A percentile compares a stretch with the other conserved stretches of the same genome.
phyloP scores from a whole-genome alignment of 2,113 vertebrate genomes.

The Salvelinus namaycush region DNA sequence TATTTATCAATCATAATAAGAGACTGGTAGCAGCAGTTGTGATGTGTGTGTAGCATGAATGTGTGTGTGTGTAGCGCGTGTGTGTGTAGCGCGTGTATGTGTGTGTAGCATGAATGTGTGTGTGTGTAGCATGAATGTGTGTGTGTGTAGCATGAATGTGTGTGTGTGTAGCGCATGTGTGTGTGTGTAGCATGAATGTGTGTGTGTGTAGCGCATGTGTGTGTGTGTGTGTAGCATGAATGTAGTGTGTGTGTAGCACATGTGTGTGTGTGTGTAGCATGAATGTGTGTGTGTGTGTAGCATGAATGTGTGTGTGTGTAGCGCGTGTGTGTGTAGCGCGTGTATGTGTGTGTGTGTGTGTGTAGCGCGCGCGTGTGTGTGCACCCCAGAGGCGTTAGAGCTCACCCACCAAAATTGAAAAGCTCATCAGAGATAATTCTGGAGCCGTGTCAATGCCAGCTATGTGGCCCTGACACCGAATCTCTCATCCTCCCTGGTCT shows the following conservation, averaged over 20 bases:
- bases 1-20: no score
- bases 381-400: conserved; percentile 39
- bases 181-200: not conserved
- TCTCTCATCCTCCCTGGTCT: conserved; percentile 53
- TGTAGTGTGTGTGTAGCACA: no score
- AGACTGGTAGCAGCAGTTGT: no score
- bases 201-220: not conserved
- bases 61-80: no score
- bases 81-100: no score
- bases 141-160: not conserved
- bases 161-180: not conserved
- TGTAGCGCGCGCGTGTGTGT: not conserved
- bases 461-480: conserved; percentile 74
- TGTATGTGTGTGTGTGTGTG: conserved; percentile 2
- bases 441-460: conserved; percentile 74
- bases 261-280: no score
- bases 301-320: no score
- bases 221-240: no score
- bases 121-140: conserved; percentile 1
- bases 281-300: no score
- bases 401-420: conserved; percentile 59
- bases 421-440: conserved; percentile 69
- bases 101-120: not conserved
- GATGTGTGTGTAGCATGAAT: no score
- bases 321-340: not conserved